Evolutionary conservation across 2,797 vertebrate genomes (phyloP).

Genomic region (Coccyzus lansbergi): DNA sequence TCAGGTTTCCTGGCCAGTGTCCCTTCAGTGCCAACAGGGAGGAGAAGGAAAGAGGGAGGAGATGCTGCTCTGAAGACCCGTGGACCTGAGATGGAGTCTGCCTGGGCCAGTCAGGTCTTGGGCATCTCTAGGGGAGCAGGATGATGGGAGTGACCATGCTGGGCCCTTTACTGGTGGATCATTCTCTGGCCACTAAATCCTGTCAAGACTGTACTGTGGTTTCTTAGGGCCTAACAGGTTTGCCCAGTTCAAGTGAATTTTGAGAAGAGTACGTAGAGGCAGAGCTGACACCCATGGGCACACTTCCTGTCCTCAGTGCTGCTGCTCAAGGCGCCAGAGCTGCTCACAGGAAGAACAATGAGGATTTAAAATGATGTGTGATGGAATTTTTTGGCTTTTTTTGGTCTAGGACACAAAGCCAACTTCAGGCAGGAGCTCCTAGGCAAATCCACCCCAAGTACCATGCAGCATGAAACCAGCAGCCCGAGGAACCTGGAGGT

Average conservation of each 20-base stretch:
- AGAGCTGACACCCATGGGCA: background rate
- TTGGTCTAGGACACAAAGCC: background rate
- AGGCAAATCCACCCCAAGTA: background rate
- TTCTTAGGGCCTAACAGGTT: background rate
- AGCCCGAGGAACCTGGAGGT: background rate
- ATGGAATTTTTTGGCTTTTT: background rate
- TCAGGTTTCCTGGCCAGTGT: background rate
- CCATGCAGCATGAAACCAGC: background rate
- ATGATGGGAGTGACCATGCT: background rate
- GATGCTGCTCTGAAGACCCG: background rate
- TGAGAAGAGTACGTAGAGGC: background rate
- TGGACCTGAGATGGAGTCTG: background rate
- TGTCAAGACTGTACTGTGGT: background rate
- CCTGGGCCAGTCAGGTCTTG: background rate
- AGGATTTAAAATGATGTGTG: background rate
- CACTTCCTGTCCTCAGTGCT: background rate
- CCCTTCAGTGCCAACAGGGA: background rate
- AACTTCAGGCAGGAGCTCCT: background rate
- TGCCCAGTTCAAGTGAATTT: background rate
- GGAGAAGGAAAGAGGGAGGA: background rate
- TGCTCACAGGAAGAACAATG: background rate
- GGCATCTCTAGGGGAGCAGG: background rate
- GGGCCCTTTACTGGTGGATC: background rate
- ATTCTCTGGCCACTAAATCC: background rate
- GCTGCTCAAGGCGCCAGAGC: background rate